A percentile compares a stretch with the other conserved stretches of the same genome.
phyloP scores from a whole-genome alignment of 1,140 invertebrate genomes.

The Medauroidea extradentata region DNA sequence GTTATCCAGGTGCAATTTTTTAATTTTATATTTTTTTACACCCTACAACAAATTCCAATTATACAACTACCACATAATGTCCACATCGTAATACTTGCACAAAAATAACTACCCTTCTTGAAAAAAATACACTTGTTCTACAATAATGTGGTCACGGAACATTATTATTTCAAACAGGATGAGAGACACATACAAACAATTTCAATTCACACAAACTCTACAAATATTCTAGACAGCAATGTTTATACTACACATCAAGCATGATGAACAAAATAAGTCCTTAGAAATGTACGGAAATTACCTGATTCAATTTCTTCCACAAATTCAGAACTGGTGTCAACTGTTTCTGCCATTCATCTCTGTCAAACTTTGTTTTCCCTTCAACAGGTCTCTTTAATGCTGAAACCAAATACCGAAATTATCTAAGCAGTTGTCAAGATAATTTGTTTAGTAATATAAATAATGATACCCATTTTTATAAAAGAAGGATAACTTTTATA shows the following conservation, averaged over 20 bases:
- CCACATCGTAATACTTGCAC: too few species aligned
- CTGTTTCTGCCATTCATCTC: slow-evolving; percentile 52
- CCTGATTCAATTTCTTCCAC: slow-evolving; percentile 69
- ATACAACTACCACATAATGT: too few species aligned
- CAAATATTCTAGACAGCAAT: neutral
- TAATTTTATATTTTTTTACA: too few species aligned
- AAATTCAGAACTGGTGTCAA: slow-evolving; percentile 62
- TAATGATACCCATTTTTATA: too few species aligned
- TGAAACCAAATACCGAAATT: too few species aligned
- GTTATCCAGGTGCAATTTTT: too few species aligned
- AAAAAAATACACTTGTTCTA: neutral
- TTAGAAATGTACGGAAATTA: neutral
- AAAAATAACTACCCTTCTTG: too few species aligned
- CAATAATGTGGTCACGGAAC: neutral
- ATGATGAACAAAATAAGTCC: neutral
- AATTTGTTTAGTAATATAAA: too few species aligned
- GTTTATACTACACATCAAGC: neutral
- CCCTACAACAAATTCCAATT: too few species aligned
- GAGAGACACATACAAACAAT: neutral
- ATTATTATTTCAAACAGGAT: neutral
- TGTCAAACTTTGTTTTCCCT: slow-evolving; percentile 36
- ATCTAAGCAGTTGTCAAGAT: too few species aligned
- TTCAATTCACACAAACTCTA: neutral
- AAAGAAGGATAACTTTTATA: too few species aligned
- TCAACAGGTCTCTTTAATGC: slow-evolving; percentile 6